Evolutionary conservation across 2,888 invertebrate species (phyloP), one percentile per base, ranked within the genome.

Genomic region (Ectobius pallidus): DNA sequence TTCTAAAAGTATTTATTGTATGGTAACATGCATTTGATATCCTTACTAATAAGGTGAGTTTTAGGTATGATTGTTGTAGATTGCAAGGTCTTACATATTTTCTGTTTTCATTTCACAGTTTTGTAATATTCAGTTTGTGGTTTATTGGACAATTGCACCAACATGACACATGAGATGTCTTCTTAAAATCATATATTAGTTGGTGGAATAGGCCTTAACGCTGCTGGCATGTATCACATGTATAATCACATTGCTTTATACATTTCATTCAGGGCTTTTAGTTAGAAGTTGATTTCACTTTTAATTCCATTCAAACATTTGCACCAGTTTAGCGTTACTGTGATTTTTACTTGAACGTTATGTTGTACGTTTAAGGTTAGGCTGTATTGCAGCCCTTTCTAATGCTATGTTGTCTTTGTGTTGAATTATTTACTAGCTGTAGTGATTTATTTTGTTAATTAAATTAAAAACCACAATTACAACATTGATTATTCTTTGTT

Each of bases 201-300:
- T 71, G 71, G 67, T 67, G 71, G 42, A 39, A 71, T 71, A 52
- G 71, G 71, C 71, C 71, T 67, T 65, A 52, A 67, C 25, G 1
- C 67, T 55, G 67, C 55, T 65, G n/a, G 52, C 30, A n/a, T 52
- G 9, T 25, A 52, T n/a, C n/a, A n/a, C 30, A n/a, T 34, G 34
- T 58, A 6, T 58, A 30, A 58, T 30, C 25, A 16, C 30, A 9
- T 58, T n/a, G 30, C 58, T 1, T 16, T 58, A 32, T n/a, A 58
- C 30, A 18, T 30, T 58, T 58, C n/a, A 30, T 58, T 30, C n/a
- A 58, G 32, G 27, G 27, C 58, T 58, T 58, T 30, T 58, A 58
- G 30, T 58, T 58, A 58, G 30, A 16, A 30, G 6, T 30, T 7
- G n/a, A n/a, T 20, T 16, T 58, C 27, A 25, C 58, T 25, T 30